A percentile compares a stretch with the other conserved stretches of the same genome.
phyloP scores from a whole-genome alignment of 1,140 invertebrate species.

The Pissodes strobi region DNA sequence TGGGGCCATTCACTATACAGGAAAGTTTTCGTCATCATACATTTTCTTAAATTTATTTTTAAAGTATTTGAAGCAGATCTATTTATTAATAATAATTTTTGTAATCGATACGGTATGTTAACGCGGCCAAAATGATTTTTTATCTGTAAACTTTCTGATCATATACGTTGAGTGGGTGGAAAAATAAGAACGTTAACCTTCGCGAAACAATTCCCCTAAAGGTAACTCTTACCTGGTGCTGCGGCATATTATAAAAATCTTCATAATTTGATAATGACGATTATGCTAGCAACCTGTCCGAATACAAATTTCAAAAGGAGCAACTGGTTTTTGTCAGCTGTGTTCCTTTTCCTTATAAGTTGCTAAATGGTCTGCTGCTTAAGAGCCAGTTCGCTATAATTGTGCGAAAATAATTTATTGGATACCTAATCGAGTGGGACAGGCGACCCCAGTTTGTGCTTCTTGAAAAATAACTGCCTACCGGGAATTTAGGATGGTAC shows the following conservation, averaged over 20 bases:
- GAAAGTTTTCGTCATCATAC: too few relatives aligned
- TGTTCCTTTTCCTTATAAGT: constrained; percentile 33
- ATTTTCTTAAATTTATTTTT: too few relatives aligned
- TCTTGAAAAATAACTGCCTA: constrained; percentile 31
- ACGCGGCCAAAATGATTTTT: too few relatives aligned
- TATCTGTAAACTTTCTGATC: background rate
- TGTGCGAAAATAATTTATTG: constrained; percentile 43
- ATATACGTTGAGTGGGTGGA: constrained; percentile 9
- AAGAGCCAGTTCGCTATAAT: constrained; percentile 19
- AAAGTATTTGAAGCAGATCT: too few relatives aligned
- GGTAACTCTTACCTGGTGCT: constrained; percentile 5
- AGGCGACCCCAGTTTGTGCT: constrained; percentile 26
- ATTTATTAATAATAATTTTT: too few relatives aligned
- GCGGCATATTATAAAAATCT: constrained; percentile 17
- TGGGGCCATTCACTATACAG: too few relatives aligned
- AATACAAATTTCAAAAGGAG: constrained; percentile 21
- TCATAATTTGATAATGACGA: constrained; percentile 28
- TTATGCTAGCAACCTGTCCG: constrained; percentile 4
- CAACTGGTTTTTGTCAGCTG: constrained; percentile 24
- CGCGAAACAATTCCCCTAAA: constrained; percentile 4
- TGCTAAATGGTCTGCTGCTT: constrained; percentile 22
- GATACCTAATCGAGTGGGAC: constrained; percentile 26
- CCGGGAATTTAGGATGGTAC: constrained; percentile 16
- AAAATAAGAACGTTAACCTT: constrained; percentile 11
- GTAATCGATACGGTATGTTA: too few relatives aligned